Evolutionary conservation across 2,113 vertebrate genomes (phyloP).

Genomic region (Baryphthengus martii): DNA sequence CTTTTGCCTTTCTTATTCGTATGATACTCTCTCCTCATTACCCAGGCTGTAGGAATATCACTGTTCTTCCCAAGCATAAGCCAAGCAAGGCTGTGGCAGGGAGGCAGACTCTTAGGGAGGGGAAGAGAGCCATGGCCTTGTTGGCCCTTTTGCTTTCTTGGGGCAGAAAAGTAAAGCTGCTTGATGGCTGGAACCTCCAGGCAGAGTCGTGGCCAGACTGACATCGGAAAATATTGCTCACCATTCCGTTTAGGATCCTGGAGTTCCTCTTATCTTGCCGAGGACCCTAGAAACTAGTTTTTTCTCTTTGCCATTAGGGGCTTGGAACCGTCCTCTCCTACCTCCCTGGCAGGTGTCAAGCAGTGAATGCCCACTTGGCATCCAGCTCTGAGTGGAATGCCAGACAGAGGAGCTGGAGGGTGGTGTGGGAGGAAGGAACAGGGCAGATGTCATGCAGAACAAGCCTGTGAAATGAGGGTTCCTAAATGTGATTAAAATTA

Average conservation of each 20-base stretch:
- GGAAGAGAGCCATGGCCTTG: neutral
- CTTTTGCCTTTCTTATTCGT: neutral
- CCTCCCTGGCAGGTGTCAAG: neutral
- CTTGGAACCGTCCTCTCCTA: neutral
- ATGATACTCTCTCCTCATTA: neutral
- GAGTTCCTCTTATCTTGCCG: neutral
- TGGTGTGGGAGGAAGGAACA: neutral
- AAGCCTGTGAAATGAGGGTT: neutral
- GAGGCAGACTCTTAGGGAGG: neutral
- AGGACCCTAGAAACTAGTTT: neutral
- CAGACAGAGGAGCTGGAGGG: neutral
- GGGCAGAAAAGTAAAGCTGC: neutral
- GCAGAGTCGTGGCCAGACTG: neutral
- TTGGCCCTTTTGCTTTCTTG: neutral
- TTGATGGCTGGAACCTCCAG: neutral
- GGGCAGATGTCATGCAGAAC: neutral
- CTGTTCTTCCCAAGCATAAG: neutral
- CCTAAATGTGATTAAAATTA: slow-evolving; percentile 8
- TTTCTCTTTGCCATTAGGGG: neutral
- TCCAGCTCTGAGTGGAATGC: neutral
- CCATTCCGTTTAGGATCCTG: neutral
- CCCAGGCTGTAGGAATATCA: neutral
- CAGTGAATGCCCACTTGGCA: neutral
- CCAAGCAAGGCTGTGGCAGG: neutral
- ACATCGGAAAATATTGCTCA: neutral